Percentiles rank a stretch among this genome's conserved stretches.
Conservation (phyloP, 1,140 invertebrate genomes). For the Lethrus apterus region DNA sequence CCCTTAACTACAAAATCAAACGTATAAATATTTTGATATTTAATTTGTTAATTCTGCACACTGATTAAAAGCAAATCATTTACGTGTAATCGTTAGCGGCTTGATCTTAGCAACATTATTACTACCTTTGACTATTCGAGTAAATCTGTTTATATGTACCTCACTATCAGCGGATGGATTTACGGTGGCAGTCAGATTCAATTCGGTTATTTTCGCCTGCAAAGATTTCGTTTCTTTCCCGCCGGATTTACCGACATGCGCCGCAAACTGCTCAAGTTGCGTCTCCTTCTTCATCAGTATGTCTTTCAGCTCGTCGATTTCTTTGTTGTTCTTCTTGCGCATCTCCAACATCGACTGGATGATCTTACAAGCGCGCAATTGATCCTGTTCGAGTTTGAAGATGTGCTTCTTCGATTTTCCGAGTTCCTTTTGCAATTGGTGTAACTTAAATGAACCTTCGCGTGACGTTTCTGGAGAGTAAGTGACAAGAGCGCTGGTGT, state of each 20-base stretch:
- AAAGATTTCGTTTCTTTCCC: neutral
- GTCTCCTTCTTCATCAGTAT: constrained; percentile 23
- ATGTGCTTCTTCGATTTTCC: constrained; percentile 24
- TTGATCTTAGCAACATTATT: too few species aligned
- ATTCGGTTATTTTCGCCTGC: constrained; percentile 1
- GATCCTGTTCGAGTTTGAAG: constrained; percentile 34
- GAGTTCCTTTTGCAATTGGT: constrained; percentile 7
- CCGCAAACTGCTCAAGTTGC: constrained; percentile 21
- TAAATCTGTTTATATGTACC: too few species aligned
- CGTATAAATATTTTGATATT: too few species aligned
- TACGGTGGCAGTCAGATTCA: neutral
- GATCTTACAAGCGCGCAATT: constrained; percentile 37
- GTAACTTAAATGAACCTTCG: neutral
- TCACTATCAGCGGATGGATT: constrained; percentile 14
- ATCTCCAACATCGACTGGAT: constrained; percentile 38
- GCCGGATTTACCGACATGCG: neutral
- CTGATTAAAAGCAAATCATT: too few species aligned
- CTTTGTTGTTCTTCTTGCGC: constrained; percentile 33
- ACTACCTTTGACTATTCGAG: too few species aligned
- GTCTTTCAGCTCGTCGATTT: constrained; percentile 36
- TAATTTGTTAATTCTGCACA: too few species aligned
- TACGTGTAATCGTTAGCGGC: too few species aligned
- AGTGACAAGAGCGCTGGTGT: constrained; percentile 17
- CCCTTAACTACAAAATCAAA: too few species aligned
- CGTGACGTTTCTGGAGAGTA: constrained; percentile 9